These are phyloP conservation scores for Halcyon leucocephala DNA, from an alignment of 2,797 vertebrate species.

Conservation along the genomic window DNA sequence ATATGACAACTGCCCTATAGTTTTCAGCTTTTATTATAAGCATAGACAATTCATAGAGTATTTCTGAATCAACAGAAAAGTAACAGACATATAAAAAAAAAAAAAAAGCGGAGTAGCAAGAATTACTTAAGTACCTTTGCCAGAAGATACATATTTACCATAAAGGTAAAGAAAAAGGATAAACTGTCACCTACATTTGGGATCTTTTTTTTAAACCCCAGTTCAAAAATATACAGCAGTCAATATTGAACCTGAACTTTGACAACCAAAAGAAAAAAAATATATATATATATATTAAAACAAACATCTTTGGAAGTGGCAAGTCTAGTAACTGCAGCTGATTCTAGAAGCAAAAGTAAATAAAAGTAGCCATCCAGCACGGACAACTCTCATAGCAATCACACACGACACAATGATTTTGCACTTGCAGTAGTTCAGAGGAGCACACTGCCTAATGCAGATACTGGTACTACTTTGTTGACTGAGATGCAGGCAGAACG, in stretches of 20 bases:
- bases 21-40: not conserved
- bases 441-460: not conserved
- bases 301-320: not conserved
- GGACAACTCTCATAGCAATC: fast-evolving
- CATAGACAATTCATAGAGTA: not conserved
- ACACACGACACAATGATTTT: not conserved
- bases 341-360: not conserved
- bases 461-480: not conserved
- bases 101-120: not conserved
- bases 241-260: not conserved
- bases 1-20: not conserved
- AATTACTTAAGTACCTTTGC: not conserved
- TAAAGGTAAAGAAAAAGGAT: not conserved
- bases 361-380: not conserved
- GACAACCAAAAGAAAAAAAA: not conserved
- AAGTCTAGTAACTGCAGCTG: not conserved
- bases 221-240: not conserved
- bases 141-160: not conserved
- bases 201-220: not conserved
- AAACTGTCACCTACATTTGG: not conserved
- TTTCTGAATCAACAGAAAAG: not conserved
- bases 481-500: not conserved
- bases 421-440: not conserved
- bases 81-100: not conserved
- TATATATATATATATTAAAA: no score